Evolutionary conservation across 2,888 invertebrate species (phyloP), one percentile per base, ranked within the genome.

Genomic region (Cheiracanthium punctorium): DNA sequence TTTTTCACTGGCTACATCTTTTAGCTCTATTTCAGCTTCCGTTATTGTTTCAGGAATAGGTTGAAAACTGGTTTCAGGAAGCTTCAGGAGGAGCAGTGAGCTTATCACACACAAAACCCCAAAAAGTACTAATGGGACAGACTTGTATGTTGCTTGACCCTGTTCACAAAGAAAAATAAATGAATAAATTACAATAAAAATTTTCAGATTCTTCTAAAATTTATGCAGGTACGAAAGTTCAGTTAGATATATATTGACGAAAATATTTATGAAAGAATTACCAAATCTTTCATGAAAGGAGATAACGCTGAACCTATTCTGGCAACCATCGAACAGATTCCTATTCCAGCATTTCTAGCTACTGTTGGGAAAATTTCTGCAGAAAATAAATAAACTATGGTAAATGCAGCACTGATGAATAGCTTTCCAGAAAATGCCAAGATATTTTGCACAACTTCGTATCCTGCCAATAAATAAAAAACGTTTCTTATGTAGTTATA

Each of bases 341-440:
- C 88, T 14, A 88, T 70, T n/a, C 88, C 88, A n/a, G 32, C 71
- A 32, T 88, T 84, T n/a, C 88, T 32, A 10, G 84, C 73, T 1
- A 85, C 80, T 1, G 88, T 88, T n/a, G 88, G 88, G 37, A 80
- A 84, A 2, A 88, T 72, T 72, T 88, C 88, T 8, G 88, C 84
- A 1, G 88, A 74, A 43, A 75, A 85, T 17, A 88, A 37, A 48
- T 88, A 88, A 14, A 84, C 58, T 7, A 88, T 43, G 14, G 64
- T 30, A 37, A 76, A 88, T n/a, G 88, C 69, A 17, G 67, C 48
- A 32, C 75, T 70, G 1, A 80, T 58, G 30, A 80, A 84, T 17
- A 76, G 69, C 73, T 88, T 88, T 28, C 88, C 88, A 10, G 74
- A 43, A 80, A 84, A 80, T 30, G 84, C 88, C 8, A 88, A 33